These are phyloP conservation scores for Leiothrix lutea DNA, from an alignment of 2,113 vertebrate species.

Conservation along the genomic window DNA sequence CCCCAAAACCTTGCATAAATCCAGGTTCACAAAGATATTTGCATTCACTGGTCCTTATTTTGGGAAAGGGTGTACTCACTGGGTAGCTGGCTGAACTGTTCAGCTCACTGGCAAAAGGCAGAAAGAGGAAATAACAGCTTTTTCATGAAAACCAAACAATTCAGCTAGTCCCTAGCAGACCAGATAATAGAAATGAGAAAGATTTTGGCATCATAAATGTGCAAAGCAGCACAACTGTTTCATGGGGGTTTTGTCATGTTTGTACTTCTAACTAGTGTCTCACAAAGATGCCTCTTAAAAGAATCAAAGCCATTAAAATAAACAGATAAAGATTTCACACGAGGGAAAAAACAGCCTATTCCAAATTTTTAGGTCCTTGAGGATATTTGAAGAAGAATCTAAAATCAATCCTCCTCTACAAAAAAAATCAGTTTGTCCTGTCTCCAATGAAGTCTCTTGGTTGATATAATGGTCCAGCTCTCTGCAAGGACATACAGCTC, in stretches of 20 bases:
- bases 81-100: background rate
- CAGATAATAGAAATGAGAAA: background rate
- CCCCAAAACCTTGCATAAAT: background rate
- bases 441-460: background rate
- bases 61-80: background rate
- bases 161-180: background rate
- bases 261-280: background rate
- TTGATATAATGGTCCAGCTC: background rate
- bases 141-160: background rate
- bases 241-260: background rate
- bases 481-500: background rate
- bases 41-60: background rate
- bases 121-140: background rate
- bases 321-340: background rate
- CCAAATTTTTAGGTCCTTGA: background rate
- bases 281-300: background rate
- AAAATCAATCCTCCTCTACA: background rate
- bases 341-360: accelerated
- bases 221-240: background rate
- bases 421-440: background rate
- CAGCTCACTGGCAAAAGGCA: background rate
- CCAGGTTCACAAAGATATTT: background rate
- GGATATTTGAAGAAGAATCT: background rate
- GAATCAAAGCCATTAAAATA: background rate
- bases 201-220: background rate